Evolutionary conservation across 2,888 invertebrate genomes (phyloP), one percentile per base, ranked within the genome.

Genomic region (Leucoma salicis): DNA sequence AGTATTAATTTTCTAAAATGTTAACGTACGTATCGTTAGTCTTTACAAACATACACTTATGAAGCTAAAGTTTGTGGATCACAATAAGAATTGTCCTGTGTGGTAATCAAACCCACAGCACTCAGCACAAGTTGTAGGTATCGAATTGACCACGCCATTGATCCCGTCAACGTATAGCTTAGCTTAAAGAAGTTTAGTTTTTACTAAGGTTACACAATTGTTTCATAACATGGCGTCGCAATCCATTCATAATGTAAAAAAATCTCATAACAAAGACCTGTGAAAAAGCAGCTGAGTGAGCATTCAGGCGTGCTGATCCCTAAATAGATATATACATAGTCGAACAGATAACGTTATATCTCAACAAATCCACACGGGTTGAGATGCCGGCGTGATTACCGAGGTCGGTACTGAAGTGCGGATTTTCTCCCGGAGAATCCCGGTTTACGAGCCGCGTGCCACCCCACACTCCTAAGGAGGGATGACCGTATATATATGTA

Each of bases 381-480:
- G 67, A 65, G 66, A 63, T 62, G 66, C 53, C 65, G 74, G 63
- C 65, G 74, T 85, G 85, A 85, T 85, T 85, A 85, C 76, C 71
- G 77, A 64, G 74, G 68, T 68, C 73, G 73, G 71, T 78, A 77
- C 81, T 80, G 83, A 82, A 81, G 82, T 83, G 82, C 73, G 84
- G 84, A 84, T 85, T 84, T 83, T 77, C 74, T 66, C 74, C 58
- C 62, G 52, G 72, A 71, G 83, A 85, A 81, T 84, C 82, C 82
- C 76, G 73, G 76, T 85, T 85, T 83, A 84, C 79, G 83, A 84
- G 69, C 78, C 71, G 68, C 72, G 57, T 65, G 60, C 74, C 74
- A 57, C 61, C 60, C 59, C 64, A 49, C 49, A 53, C 52, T 53
- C 49, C 40, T 72, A 57, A 71, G 71, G 66, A 63, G 71, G 74